Evolutionary conservation across 2,888 invertebrate species (phyloP), one percentile per base, ranked within the genome.

Genomic region (Perizoma flavofasciatum): DNA sequence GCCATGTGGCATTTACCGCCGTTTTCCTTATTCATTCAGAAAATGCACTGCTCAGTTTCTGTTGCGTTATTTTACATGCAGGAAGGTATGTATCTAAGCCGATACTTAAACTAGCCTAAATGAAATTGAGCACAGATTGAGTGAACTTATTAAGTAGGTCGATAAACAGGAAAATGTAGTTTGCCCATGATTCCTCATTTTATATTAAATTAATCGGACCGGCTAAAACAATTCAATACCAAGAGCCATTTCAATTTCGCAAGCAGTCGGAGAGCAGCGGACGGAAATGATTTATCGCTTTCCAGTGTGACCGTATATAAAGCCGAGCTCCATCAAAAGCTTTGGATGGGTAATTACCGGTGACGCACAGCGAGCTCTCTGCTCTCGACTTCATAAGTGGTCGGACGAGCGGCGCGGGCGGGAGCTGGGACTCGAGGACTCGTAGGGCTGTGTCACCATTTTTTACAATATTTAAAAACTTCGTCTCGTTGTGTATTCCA

Each of bases 341-440:
- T 85, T 83, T 84, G 78, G 86, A 83, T 80, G 87, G 78, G 87
- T 89, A 90, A 91, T 89, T 90, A 87, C 85, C 82, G 86, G 78
- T 82, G 86, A 84, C 83, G 81, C 75, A 74, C 78, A 41, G 72
- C 75, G 72, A 81, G 73, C 78, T 80, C 79, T 78, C 77, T 65
- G 80, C 80, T 79, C 80, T 83, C 80, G 74, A 81, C 80, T 84
- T 82, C 79, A 82, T 77, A 81, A 82, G 81, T 79, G 79, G 68
- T 65, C 66, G 55, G 61, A 55, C 61, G 65, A 4, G 54, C 64
- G 50, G 53, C 72, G 77, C 7, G 37, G 22, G 22, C 1, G 22
- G 22, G 22, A 22, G 22, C 22, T 3, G 22, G 22, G 22, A 3
- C 3, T 22, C 3, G 1, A 22, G 3, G 22, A n/a, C n/a, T n/a